Evolutionary conservation across 2,888 invertebrate species (phyloP).

Genomic region (Helleia helle): DNA sequence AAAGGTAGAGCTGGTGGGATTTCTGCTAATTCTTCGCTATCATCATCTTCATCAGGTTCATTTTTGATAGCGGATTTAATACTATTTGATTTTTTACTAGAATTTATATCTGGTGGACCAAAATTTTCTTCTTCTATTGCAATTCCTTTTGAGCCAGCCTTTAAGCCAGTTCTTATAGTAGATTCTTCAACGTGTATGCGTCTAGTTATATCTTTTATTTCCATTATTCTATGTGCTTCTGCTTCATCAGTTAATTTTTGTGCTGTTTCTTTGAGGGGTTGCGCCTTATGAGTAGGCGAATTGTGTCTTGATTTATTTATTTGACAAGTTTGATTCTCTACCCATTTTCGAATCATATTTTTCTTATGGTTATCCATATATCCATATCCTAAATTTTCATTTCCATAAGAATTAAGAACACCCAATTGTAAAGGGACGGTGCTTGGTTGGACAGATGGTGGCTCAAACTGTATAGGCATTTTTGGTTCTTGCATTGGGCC

Average conservation of each 20-base stretch:
- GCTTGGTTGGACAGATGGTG: slow-evolving; percentile 77
- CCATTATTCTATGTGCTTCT: slow-evolving; percentile 53
- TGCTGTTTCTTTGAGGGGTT: slow-evolving; percentile 37
- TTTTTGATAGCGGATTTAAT: slow-evolving; percentile 51
- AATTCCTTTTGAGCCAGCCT: slow-evolving; percentile 64
- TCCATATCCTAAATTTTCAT: slow-evolving; percentile 80
- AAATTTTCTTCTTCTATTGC: slow-evolving; percentile 66
- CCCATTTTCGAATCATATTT: slow-evolving; percentile 95
- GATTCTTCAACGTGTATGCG: slow-evolving; percentile 75
- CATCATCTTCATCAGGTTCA: slow-evolving; percentile 80
- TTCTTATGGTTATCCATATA: slow-evolving; percentile 95
- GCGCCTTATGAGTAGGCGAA: slow-evolving; percentile 60
- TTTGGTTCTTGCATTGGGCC: slow-evolving; percentile 86
- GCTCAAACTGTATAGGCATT: slow-evolving; percentile 59
- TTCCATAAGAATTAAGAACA: slow-evolving; percentile 55
- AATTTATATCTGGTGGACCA: slow-evolving; percentile 47
- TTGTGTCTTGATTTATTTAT: slow-evolving; percentile 79
- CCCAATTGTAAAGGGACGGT: slow-evolving; percentile 52
- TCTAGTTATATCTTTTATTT: slow-evolving; percentile 68
- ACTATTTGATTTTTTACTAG: slow-evolving; percentile 32
- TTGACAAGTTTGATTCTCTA: slow-evolving; percentile 91
- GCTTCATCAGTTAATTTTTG: slow-evolving; percentile 38
- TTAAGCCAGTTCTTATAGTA: slow-evolving; percentile 75
- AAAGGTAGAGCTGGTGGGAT: slow-evolving; percentile 87
- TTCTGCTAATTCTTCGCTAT: slow-evolving; percentile 85